Base-by-base conservation (phyloP, 1,140 invertebrate genomes). In the Drosophila elegans region DNA sequence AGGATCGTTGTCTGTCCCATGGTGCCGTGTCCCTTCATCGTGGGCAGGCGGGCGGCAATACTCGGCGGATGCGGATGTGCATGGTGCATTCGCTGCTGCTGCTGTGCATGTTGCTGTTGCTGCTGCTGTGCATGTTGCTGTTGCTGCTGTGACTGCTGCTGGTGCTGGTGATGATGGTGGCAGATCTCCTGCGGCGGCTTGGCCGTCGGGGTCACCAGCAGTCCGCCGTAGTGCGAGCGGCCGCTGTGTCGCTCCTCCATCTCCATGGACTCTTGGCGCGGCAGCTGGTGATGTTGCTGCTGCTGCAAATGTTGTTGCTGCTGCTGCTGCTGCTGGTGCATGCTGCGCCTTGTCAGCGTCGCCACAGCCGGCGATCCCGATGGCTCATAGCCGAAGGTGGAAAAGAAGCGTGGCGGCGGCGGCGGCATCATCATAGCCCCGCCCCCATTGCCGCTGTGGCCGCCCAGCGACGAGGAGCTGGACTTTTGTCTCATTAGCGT, bases 11-110 rank as follows among this genome's bases (percentile, higher is more conserved):
- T 72, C 16, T 84, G 74, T 2, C 60, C 62, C 21, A 53, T 49
- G 25, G 64, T 39, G n/a, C 34, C 76, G 11, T 74, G 79, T 21
- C 76, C 82, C 46, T 75, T 95, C 49, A 95, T 94, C 3, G 95
- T 55, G 38, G 77, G 82, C 62, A 80, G 5, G 3, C 74, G 72
- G 11, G 74, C 51, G 16, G 83, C 64, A 36, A 76, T 48, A 9
- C 38, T 76, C 12, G 69, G 80, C 7, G 69, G 79, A 62, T 79
- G 74, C n/a, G 68, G 78, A 56, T 81, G 78, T 7, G 75, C 72
- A 60, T 86, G 89, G 52, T 74, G 77, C 54, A 62, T 34, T 0
- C 80, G 74, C 38, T 60, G 76, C 32, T 71, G 76, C 42, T 72
- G 72, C 9, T 53, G 29, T 5, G 29, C 29, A 2, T 32, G 75